Conservation (phyloP, 1,140 invertebrate genomes). For the Drosophila nigrodunni region DNA sequence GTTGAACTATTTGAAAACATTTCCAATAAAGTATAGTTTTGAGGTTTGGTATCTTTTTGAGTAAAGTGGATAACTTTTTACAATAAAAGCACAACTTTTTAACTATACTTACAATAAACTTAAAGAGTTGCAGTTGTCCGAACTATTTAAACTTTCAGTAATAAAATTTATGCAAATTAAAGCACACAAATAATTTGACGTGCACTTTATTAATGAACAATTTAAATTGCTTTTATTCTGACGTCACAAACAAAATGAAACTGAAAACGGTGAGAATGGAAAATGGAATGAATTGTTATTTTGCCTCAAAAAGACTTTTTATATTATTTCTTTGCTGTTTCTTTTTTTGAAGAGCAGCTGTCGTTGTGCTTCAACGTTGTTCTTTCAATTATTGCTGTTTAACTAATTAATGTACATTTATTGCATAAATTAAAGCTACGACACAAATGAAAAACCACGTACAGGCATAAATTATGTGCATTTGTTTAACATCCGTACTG, state of each 20-base stretch:
- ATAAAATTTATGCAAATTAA: neutral
- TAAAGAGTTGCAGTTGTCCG: no score
- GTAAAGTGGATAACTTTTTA: no score
- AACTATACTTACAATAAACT: no score
- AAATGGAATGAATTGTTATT: neutral
- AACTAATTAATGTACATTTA: slow-evolving; percentile 67
- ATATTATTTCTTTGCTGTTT: slow-evolving; percentile 10
- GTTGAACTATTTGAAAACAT: neutral
- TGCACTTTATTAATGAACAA: neutral
- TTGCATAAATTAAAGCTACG: slow-evolving; percentile 67
- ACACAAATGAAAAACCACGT: slow-evolving; percentile 18
- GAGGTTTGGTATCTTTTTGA: no score
- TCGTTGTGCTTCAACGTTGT: slow-evolving; percentile 25
- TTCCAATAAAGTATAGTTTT: neutral
- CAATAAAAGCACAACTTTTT: no score
- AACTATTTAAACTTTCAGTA: no score
- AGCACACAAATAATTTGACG: neutral
- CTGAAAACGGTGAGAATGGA: neutral
- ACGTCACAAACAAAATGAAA: neutral
- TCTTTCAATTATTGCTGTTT: slow-evolving; percentile 31
- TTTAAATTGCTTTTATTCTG: neutral
- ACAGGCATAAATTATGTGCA: neutral
- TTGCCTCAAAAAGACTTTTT: neutral
- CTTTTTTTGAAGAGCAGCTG: slow-evolving; percentile 56
- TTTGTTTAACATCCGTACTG: slow-evolving; percentile 23